Conservation (phyloP, 2,113 vertebrate genomes). For the Lophura nycthemera region DNA sequence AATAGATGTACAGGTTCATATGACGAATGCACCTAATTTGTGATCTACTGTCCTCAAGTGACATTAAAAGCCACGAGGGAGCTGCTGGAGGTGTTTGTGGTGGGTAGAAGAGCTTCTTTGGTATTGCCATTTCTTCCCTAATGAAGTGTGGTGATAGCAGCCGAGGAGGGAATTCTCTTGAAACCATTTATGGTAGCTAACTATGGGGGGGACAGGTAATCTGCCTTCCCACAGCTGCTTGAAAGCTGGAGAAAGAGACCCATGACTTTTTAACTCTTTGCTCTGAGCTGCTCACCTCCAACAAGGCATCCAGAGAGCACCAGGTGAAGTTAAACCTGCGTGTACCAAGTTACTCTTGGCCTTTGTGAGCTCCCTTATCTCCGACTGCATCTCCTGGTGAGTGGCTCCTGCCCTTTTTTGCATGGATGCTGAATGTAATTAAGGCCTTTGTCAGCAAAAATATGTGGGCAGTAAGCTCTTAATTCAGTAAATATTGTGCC, state of each 20-base stretch:
- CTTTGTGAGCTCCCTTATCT: neutral
- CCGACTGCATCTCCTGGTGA: neutral
- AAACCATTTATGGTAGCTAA: neutral
- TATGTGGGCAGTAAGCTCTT: neutral
- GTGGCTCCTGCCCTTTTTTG: neutral
- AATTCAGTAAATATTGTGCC: neutral
- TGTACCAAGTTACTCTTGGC: neutral
- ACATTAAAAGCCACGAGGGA: neutral
- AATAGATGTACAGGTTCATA: neutral
- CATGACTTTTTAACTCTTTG: neutral
- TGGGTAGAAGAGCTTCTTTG: neutral
- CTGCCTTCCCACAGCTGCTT: neutral
- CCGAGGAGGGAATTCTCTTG: neutral
- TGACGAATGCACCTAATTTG: neutral
- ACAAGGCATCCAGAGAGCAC: neutral
- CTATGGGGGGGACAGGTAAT: neutral
- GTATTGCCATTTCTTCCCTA: neutral
- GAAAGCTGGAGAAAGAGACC: rapidly evolving
- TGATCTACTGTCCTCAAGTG: neutral
- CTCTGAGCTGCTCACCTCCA: neutral
- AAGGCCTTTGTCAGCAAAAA: neutral
- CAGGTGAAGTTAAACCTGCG: neutral
- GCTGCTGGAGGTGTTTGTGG: neutral
- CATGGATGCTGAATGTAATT: neutral
- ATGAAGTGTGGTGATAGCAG: neutral